These are phyloP conservation scores for Salpingus planirostris DNA, from an alignment of 2,888 invertebrate genomes.

Conservation along the genomic window DNA sequence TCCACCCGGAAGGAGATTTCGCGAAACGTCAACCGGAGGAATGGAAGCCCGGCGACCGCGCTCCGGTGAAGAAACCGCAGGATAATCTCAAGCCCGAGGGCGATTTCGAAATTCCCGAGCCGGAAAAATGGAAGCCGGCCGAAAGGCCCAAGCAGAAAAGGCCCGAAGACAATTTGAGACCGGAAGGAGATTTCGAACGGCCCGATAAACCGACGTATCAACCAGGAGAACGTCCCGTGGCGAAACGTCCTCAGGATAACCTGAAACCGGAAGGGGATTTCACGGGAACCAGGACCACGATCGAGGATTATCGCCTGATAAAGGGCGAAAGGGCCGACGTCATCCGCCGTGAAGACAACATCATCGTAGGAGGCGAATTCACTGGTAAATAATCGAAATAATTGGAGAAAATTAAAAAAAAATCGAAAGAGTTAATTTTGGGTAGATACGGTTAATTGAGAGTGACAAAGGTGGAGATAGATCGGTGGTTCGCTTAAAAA, in stretches of 20 bases:
- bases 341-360: slow-evolving; percentile 55
- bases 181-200: slow-evolving; percentile 52
- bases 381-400: slow-evolving; percentile 42
- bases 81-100: slow-evolving; percentile 44
- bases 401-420: no score
- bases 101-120: slow-evolving; percentile 42
- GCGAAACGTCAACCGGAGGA: slow-evolving; percentile 39
- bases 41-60: slow-evolving; percentile 40
- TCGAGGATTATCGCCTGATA: slow-evolving; percentile 52
- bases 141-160: slow-evolving; percentile 46
- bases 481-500: no score
- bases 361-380: slow-evolving; percentile 57
- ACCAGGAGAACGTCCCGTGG: slow-evolving; percentile 40
- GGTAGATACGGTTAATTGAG: no score
- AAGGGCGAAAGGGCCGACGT: slow-evolving; percentile 57
- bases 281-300: slow-evolving; percentile 45
- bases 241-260: slow-evolving; percentile 40
- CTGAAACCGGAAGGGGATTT: slow-evolving; percentile 39
- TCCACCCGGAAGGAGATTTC: slow-evolving; percentile 40
- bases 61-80: slow-evolving; percentile 40
- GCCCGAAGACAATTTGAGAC: slow-evolving; percentile 53
- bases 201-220: slow-evolving; percentile 39
- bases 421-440: no score
- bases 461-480: no score
- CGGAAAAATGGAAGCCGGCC: slow-evolving; percentile 44